A percentile compares a stretch with the other conserved stretches of the same genome.
Evolutionary conservation across 2,888 invertebrate genomes (phyloP).

Genomic region (Thalpophila matura): DNA sequence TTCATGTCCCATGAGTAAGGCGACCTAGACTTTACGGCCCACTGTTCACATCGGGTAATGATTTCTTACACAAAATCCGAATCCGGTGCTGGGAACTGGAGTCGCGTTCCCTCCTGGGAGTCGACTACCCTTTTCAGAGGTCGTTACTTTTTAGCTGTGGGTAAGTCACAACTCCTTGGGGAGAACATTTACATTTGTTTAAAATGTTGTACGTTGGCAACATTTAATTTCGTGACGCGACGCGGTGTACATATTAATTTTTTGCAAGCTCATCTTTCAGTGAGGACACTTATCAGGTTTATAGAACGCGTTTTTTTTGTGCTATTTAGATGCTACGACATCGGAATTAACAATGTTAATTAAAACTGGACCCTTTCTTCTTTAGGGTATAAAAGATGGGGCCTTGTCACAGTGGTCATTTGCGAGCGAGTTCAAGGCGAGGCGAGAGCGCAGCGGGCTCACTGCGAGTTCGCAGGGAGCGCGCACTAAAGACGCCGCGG

Average conservation of each 20-base stretch:
- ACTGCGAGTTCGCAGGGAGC: too few species aligned
- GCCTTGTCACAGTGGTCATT: too few species aligned
- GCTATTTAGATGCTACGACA: conserved; percentile 2
- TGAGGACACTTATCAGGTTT: conserved; percentile 12
- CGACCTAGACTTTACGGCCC: conserved; percentile 60
- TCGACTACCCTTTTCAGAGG: conserved; percentile 69
- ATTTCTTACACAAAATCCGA: conserved; percentile 70
- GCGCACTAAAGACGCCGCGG: too few species aligned
- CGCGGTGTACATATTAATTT: conserved; percentile 60
- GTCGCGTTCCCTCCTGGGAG: conserved; percentile 69
- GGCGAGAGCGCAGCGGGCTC: too few species aligned
- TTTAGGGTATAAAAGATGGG: too few species aligned
- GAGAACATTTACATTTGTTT: conserved; percentile 72
- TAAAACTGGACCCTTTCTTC: neutral
- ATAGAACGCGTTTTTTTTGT: conserved; percentile 3
- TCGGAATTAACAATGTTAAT: neutral
- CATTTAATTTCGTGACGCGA: conserved; percentile 68
- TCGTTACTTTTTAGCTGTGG: conserved; percentile 72
- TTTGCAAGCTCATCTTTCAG: conserved; percentile 23
- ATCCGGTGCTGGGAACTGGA: conserved; percentile 67
- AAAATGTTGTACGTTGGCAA: conserved; percentile 69
- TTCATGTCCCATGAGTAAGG: conserved; percentile 44
- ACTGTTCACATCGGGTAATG: conserved; percentile 70
- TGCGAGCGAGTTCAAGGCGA: too few species aligned
- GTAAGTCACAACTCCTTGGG: conserved; percentile 66